phyloP scores from a whole-genome alignment of 1,140 invertebrate species.

The Pygmarrhopalites habei region DNA sequence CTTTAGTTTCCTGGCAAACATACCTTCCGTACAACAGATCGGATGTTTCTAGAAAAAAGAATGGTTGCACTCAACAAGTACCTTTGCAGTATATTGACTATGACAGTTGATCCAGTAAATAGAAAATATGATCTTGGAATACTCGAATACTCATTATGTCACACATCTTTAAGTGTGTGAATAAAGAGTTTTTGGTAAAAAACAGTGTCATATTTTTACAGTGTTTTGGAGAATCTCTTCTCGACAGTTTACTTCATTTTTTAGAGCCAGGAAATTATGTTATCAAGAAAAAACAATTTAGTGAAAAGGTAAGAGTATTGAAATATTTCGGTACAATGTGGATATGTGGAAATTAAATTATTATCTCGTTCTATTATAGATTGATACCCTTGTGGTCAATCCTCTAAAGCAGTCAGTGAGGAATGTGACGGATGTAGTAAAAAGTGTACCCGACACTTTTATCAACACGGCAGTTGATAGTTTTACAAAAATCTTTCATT shows the following conservation, averaged over 20 bases:
- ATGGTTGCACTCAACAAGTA: conserved; percentile 79
- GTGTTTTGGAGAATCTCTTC: conserved; percentile 46
- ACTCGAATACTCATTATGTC: background rate
- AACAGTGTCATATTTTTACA: conserved; percentile 38
- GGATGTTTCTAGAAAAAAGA: conserved; percentile 74
- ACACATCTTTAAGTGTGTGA: background rate
- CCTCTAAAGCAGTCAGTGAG: conserved; percentile 73
- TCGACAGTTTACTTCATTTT: conserved; percentile 64
- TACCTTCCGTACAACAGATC: conserved; percentile 85
- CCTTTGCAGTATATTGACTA: conserved; percentile 50
- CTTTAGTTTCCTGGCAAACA: conserved; percentile 91
- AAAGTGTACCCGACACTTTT: conserved; percentile 68
- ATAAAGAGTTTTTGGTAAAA: conserved; percentile 4
- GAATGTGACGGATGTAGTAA: conserved; percentile 61
- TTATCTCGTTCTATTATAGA: too few relatives aligned
- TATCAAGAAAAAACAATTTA: conserved; percentile 44
- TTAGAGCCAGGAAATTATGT: conserved; percentile 73
- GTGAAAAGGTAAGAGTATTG: conserved; percentile 34
- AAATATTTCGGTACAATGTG: too few relatives aligned
- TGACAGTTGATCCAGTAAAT: conserved; percentile 33
- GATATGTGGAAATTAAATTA: too few relatives aligned
- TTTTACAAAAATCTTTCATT: conserved; percentile 56
- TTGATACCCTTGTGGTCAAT: conserved; percentile 57
- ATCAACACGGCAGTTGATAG: conserved; percentile 72
- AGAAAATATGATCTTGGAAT: background rate